Conservation (phyloP, 2,888 invertebrate species). For the Drosophila anceps region DNA sequence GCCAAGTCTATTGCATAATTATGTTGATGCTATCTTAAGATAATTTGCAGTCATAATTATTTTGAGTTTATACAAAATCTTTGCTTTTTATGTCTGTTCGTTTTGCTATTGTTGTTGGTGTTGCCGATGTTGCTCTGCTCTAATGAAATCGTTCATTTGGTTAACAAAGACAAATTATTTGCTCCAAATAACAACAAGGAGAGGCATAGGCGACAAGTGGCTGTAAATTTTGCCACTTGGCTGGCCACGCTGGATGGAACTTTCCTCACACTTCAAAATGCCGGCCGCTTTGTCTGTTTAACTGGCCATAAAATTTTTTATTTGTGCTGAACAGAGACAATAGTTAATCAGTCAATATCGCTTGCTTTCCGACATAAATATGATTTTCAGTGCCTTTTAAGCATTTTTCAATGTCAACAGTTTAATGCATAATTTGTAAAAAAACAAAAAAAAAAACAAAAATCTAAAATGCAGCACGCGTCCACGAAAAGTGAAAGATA, state of each 20-base stretch:
- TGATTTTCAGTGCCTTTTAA: conserved; percentile 17
- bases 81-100: conserved; percentile 1
- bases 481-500: conserved; percentile 18
- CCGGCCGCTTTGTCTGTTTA: conserved; percentile 19
- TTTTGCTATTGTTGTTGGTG: neutral
- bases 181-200: conserved; percentile 64
- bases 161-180: conserved; percentile 69
- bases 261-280: neutral
- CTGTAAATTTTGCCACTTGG: conserved; percentile 60
- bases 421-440: conserved; percentile 38
- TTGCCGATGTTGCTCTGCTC: conserved; percentile 1
- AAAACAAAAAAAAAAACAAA: too few species aligned
- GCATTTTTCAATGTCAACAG: conserved; percentile 61
- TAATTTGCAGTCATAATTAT: neutral
- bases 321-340: conserved; percentile 33
- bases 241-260: conserved; percentile 24
- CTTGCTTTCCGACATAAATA: conserved; percentile 33
- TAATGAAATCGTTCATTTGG: conserved; percentile 62
- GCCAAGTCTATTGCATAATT: conserved; percentile 19
- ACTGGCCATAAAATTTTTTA: conserved; percentile 41
- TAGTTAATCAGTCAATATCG: conserved; percentile 33
- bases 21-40: neutral
- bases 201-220: conserved; percentile 38
- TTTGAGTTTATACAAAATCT: neutral
- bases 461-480: neutral